Evolutionary conservation across 2,888 invertebrate genomes (phyloP).

Genomic region (Spialia ferax): DNA sequence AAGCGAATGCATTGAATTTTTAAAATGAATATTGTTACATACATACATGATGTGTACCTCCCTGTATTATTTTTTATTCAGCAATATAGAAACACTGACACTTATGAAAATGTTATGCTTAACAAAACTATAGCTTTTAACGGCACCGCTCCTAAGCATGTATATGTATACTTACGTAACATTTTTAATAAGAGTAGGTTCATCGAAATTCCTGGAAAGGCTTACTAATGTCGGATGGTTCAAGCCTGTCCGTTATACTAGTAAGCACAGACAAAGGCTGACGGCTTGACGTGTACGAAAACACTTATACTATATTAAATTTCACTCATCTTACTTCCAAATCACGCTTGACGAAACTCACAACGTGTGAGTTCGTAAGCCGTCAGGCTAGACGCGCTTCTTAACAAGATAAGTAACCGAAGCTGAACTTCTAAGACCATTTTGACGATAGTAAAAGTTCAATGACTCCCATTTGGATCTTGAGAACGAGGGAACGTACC

Average conservation of each 20-base stretch:
- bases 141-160: no score
- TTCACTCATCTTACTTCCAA: slow-evolving; percentile 3
- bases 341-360: neutral
- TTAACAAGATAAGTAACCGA: neutral
- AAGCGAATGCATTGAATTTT: neutral
- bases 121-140: no score
- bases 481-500: neutral
- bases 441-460: neutral
- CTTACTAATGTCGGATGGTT: neutral
- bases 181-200: no score
- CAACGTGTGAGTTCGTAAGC: neutral
- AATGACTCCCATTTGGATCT: neutral
- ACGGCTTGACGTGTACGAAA: neutral
- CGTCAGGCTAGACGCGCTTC: neutral
- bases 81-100: no score
- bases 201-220: neutral
- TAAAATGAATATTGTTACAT: no score
- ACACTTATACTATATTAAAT: neutral
- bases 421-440: neutral
- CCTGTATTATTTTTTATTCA: no score
- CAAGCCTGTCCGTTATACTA: neutral
- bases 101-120: no score
- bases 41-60: no score
- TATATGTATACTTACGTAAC: no score
- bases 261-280: neutral